These are phyloP conservation scores for Gymnogyps californianus DNA, from an alignment of 2,113 vertebrate species.

Conservation along the genomic window DNA sequence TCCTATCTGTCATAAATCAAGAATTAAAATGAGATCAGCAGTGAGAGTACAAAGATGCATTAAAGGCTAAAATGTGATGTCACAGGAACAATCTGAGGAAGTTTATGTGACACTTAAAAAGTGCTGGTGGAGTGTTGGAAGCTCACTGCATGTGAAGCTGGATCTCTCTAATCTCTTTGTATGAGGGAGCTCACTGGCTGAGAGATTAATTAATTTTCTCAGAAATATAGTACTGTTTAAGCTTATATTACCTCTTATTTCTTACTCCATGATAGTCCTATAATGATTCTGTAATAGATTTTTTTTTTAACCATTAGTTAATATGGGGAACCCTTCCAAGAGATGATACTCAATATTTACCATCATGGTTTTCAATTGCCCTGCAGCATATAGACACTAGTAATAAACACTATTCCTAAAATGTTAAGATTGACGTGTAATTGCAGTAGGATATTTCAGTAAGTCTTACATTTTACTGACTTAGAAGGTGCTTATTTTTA, in stretches of 20 bases:
- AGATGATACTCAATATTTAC: background rate
- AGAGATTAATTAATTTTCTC: constrained; percentile 25
- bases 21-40: background rate
- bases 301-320: background rate
- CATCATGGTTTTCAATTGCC: background rate
- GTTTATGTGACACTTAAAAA: background rate
- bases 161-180: background rate
- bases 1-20: background rate
- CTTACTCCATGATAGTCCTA: background rate
- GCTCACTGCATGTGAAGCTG: background rate
- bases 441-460: background rate
- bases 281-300: background rate
- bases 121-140: background rate
- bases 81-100: background rate
- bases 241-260: background rate
- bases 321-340: background rate
- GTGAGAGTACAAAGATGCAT: background rate
- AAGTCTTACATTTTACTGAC: background rate
- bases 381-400: background rate
- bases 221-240: background rate
- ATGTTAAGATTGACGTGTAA: background rate
- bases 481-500: background rate
- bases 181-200: background rate
- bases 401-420: background rate
- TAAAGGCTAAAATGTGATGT: background rate